phyloP scores from a whole-genome alignment of 2,797 vertebrate species.

The Apogon talboti region DNA sequence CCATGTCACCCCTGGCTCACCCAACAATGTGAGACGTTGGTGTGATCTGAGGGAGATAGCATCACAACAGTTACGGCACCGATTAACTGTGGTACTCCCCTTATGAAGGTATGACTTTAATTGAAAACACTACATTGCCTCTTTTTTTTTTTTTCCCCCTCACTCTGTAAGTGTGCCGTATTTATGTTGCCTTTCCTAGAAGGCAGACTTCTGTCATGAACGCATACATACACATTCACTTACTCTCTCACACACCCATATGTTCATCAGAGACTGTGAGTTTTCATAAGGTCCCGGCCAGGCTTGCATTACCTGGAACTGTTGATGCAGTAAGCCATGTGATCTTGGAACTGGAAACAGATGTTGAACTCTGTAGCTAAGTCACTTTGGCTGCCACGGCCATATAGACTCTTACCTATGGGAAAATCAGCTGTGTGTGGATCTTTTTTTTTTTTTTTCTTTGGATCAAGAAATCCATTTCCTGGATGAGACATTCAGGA shows the following conservation, averaged over 20 bases:
- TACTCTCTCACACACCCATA: conserved; percentile 47
- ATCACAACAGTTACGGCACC: conserved; percentile 34
- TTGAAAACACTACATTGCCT: conserved; percentile 50
- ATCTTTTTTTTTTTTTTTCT: conserved; percentile 7
- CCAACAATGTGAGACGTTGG: conserved; percentile 60
- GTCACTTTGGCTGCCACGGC: conserved; percentile 59
- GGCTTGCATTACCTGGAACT: conserved; percentile 80
- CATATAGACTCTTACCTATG: conserved; percentile 40
- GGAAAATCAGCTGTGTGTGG: conserved; percentile 34
- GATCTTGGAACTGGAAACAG: conserved; percentile 81
- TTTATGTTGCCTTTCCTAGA: conserved; percentile 72
- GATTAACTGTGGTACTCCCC: conserved; percentile 54
- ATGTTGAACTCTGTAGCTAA: conserved; percentile 69
- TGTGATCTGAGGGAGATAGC: conserved; percentile 46
- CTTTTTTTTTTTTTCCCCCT: conserved; percentile 2
- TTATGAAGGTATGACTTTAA: conserved; percentile 36
- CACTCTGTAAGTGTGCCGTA: conserved; percentile 53
- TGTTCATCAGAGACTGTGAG: conserved; percentile 63
- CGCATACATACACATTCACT: conserved; percentile 39
- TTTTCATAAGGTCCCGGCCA: conserved; percentile 73
- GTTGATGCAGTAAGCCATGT: conserved; percentile 77
- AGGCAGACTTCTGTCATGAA: conserved; percentile 59
- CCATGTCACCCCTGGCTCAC: conserved; percentile 5
- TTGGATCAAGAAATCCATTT: conserved; percentile 57
- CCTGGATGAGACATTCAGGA: conserved; percentile 54